Base-by-base conservation (phyloP, 2,888 invertebrate genomes). In the Tenodera sinensis region DNA sequence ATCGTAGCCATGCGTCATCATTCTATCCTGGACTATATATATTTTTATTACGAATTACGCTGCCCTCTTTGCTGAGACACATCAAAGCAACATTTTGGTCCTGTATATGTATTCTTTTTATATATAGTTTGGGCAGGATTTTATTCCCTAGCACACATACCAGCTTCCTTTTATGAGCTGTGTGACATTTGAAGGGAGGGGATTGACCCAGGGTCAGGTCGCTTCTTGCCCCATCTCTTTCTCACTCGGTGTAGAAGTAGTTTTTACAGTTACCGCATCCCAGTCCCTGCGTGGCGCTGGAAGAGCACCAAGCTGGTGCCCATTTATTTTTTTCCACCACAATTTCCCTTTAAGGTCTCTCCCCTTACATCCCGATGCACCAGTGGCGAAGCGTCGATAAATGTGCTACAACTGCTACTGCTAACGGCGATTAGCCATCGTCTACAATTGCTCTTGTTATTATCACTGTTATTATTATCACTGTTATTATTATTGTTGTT, bases 101-200 rank as follows among this genome's bases (percentile, higher is more conserved):
- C 20, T 20, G 25, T 71, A 20, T 71, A 71, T 71, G 25, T 30
- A 9, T 30, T 82, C 20, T 34, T 28, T 34, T 82, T 83, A 82
- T n/a, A 34, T 25, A 71, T 71, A 71, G 54, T 71, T 71, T 20
- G 54, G 54, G 12, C n/a, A 0, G 83, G 25, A 83, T 71, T 83
- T 87, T 85, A 47, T 54, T 87, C 25, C 42, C 83, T 83, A 28
- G 8, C 28, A 87, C 71, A 85, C 28, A 54, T 28, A 82, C 28
- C 87, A 87, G 87, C 81, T 87, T 87, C 71, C 81, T 87, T 87
- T 83, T 87, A 87, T 83, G 83, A 83, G 30, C 30, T 30, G 25
- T 87, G 82, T 87, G 83, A 87, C 87, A 83, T 83, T 87, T 83
- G 30, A 82, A 87, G 87, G 84, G 30, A 28, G 34, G 84, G 84